phyloP scores from a whole-genome alignment of 2,113 vertebrate genomes.

The Phylloscopus whistleri region DNA sequence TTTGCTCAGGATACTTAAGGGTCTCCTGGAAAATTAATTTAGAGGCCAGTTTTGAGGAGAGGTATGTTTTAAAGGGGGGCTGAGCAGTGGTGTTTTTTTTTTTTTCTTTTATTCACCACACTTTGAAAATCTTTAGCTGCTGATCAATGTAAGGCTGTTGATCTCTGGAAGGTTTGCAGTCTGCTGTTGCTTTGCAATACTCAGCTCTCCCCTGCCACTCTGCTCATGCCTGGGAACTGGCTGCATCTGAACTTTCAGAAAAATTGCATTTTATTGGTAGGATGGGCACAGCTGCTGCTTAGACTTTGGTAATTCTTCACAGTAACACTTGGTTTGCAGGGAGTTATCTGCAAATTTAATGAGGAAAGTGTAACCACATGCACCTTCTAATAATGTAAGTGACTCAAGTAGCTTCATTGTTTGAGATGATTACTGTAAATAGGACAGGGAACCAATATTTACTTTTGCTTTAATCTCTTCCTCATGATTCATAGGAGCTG shows the following conservation, averaged over 20 bases:
- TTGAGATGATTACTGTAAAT: background rate
- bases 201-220: background rate
- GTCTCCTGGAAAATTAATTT: background rate
- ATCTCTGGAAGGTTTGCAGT: background rate
- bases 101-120: background rate
- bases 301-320: background rate
- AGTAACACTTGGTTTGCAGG: background rate
- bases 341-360: background rate
- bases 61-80: background rate
- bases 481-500: background rate
- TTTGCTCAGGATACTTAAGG: background rate
- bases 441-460: background rate
- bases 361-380: background rate
- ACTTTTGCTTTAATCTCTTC: conserved; percentile 10
- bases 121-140: background rate
- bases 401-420: background rate
- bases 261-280: background rate
- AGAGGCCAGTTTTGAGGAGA: background rate
- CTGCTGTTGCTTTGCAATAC: background rate
- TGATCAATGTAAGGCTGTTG: background rate
- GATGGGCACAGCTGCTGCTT: background rate
- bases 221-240: background rate
- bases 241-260: background rate
- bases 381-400: background rate
- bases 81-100: too few relatives aligned